Percentiles rank a stretch among this genome's conserved stretches.
Conservation (phyloP, 2,113 vertebrate genomes). For the Microtus montanus region DNA sequence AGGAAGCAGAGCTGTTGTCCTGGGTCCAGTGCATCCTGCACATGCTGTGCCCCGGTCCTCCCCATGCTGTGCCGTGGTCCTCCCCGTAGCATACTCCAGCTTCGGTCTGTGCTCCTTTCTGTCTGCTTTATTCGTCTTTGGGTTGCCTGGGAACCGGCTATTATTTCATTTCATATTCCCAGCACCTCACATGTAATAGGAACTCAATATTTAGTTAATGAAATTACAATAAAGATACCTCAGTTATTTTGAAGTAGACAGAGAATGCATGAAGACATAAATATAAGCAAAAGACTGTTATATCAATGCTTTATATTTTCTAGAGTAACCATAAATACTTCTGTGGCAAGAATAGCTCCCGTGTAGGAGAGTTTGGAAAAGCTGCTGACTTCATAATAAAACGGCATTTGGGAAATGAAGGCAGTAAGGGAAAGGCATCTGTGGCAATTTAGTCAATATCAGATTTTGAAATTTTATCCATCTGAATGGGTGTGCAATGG, state of each 20-base stretch:
- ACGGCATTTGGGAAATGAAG: background rate
- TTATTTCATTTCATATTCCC: background rate
- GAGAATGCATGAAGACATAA: slow-evolving; percentile 10
- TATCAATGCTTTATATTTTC: background rate
- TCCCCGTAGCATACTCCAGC: background rate
- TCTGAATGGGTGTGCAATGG: background rate
- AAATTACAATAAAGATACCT: background rate
- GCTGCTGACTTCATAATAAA: background rate
- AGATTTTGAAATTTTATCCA: background rate
- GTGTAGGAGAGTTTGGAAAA: background rate
- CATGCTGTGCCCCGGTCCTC: background rate
- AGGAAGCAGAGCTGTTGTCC: background rate
- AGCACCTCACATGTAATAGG: background rate
- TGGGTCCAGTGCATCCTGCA: background rate
- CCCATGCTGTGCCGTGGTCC: background rate
- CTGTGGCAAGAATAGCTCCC: background rate
- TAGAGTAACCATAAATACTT: background rate
- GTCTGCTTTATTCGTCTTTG: background rate
- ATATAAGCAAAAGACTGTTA: slow-evolving; percentile 10
- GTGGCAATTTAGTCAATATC: background rate
- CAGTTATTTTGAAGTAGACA: background rate
- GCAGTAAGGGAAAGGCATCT: background rate
- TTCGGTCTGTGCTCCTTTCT: background rate
- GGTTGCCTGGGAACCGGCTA: background rate
- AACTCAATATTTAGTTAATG: slow-evolving; percentile 30